These are phyloP conservation scores for Lepus timidus DNA, from an alignment of 2,113 vertebrate genomes.

Conservation along the genomic window DNA sequence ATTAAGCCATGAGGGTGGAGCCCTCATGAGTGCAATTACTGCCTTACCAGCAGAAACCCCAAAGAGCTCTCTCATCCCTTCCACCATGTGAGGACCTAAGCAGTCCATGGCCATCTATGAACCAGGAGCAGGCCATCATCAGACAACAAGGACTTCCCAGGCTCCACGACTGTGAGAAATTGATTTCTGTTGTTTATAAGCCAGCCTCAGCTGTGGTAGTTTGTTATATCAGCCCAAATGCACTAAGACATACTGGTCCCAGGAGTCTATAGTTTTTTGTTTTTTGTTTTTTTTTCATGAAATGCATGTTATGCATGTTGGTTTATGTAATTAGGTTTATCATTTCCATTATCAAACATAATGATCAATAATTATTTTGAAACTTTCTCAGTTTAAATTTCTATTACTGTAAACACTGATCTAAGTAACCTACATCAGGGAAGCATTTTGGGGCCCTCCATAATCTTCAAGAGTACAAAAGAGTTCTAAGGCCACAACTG, in stretches of 20 bases:
- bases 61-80: neutral
- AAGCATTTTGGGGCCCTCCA: slow-evolving; percentile 16
- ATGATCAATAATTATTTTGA: slow-evolving; percentile 11
- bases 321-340: neutral
- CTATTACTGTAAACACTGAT: slow-evolving; percentile 1
- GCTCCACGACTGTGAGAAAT: neutral
- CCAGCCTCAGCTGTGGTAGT: neutral
- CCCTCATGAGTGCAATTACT: too few species aligned
- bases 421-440: neutral
- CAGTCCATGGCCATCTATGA: neutral
- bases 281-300: slow-evolving; percentile 26
- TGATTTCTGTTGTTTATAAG: neutral
- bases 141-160: neutral
- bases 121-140: neutral
- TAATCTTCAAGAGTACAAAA: slow-evolving; percentile 55
- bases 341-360: slow-evolving; percentile 41
- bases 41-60: neutral
- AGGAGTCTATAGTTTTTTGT: neutral
- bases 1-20: neutral
- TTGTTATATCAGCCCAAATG: neutral
- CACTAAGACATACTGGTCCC: neutral
- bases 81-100: neutral
- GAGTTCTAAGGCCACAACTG: neutral
- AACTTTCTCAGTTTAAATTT: slow-evolving; percentile 52
- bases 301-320: neutral